phyloP scores from a whole-genome alignment of 2,797 vertebrate genomes.

The Ciconia nigra region DNA sequence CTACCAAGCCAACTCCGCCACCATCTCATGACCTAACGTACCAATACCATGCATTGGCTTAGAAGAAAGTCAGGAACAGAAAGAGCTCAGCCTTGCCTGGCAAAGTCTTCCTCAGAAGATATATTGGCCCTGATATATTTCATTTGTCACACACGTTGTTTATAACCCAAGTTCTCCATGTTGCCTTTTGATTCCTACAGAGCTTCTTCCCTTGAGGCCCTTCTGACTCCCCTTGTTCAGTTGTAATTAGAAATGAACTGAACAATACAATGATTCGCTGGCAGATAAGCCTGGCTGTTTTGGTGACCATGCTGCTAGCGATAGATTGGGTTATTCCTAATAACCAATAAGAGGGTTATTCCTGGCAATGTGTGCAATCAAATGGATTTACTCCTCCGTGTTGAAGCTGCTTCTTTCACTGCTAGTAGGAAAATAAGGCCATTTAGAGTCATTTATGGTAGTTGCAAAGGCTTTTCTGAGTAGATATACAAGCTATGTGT shows the following conservation, averaged over 20 bases:
- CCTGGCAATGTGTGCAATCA: conserved; percentile 6
- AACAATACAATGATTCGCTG: not conserved
- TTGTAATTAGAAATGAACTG: not conserved
- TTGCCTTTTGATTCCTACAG: not conserved
- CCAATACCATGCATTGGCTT: not conserved
- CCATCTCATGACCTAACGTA: not conserved
- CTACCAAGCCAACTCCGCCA: not conserved
- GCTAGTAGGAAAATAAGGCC: conserved; percentile 33
- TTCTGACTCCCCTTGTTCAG: not conserved
- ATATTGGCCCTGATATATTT: not conserved
- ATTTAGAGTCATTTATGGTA: conserved; percentile 32
- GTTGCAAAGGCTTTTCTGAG: conserved; percentile 21
- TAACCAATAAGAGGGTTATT: conserved; percentile 24
- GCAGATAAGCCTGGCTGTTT: not conserved
- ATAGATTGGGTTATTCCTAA: conserved; percentile 8
- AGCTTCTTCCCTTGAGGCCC: not conserved
- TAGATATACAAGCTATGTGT: not conserved
- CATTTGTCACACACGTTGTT: not conserved
- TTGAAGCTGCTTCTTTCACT: conserved; percentile 23
- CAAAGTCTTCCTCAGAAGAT: not conserved
- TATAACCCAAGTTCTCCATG: not conserved
- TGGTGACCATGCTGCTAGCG: not conserved
- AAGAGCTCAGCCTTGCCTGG: not conserved
- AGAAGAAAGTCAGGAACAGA: not conserved
- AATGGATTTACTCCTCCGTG: conserved; percentile 48